Evolutionary conservation across 2,888 invertebrate species (phyloP).

Genomic region (Amblyjoppa proteus): DNA sequence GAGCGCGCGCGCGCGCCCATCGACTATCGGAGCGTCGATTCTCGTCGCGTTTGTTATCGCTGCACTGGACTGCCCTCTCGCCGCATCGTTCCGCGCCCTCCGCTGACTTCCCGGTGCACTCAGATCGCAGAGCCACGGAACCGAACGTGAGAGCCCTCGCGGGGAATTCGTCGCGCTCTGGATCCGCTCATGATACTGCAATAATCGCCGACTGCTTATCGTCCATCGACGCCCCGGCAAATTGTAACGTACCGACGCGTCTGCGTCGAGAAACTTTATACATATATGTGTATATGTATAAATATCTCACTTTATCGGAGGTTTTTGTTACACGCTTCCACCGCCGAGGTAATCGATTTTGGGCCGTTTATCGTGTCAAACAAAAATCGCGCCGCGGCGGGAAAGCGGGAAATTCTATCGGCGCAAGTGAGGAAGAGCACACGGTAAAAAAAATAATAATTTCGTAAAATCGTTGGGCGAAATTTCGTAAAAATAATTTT

Average conservation of each 20-base stretch:
- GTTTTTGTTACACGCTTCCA: not conserved
- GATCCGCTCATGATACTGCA: not conserved
- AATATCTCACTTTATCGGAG: not conserved
- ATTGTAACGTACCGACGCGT: not conserved
- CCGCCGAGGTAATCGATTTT: not conserved
- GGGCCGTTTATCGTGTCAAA: conserved; percentile 2
- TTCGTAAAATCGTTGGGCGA: too few species aligned
- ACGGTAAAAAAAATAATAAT: too few species aligned
- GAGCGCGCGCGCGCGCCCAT: not conserved
- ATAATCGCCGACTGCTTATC: not conserved
- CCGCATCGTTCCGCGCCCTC: not conserved
- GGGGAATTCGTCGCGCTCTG: not conserved
- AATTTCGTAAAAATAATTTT: too few species aligned
- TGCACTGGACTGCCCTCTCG: not conserved
- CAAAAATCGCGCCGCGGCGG: not conserved
- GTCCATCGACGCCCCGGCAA: not conserved
- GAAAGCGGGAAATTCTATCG: not conserved
- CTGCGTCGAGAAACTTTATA: not conserved
- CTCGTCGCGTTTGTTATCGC: conserved; percentile 26
- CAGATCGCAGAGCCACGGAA: not conserved
- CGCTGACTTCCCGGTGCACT: conserved; percentile 1
- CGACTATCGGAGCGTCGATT: conserved; percentile 8
- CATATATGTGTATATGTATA: too few species aligned
- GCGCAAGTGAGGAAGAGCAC: too few species aligned
- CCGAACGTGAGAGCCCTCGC: not conserved